Percentiles rank a stretch among this genome's conserved stretches.
Evolutionary conservation across 1,140 invertebrate species (phyloP).

Genomic region (Monomorium pharaonis): DNA sequence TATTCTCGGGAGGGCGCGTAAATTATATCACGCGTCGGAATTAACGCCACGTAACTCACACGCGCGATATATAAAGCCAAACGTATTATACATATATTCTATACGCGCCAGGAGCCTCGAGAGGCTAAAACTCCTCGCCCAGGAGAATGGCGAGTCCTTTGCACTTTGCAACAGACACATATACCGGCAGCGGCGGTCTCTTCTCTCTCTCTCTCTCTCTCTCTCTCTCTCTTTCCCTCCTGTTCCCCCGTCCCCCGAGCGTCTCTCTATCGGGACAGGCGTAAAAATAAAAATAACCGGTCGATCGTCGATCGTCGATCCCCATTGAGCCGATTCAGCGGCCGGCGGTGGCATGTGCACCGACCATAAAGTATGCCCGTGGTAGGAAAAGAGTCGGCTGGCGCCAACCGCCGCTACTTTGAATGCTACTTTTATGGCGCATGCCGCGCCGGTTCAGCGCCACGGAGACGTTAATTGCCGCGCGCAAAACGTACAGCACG

Average conservation of each 20-base stretch:
- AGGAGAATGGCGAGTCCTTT: conserved; percentile 18
- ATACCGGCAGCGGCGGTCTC: background rate
- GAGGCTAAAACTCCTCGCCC: background rate
- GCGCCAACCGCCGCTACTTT: conserved; percentile 78
- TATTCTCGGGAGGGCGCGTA: background rate
- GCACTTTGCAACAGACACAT: background rate
- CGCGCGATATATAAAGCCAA: background rate
- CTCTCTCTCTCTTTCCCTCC: background rate
- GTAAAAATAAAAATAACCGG: conserved; percentile 61
- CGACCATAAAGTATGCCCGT: conserved; percentile 77
- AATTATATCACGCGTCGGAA: background rate
- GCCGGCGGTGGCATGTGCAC: conserved; percentile 55
- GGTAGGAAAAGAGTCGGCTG: conserved; percentile 76
- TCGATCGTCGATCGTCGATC: conserved; percentile 42
- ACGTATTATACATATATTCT: conserved; percentile 3
- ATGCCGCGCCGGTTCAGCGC: conserved; percentile 71
- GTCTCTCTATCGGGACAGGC: background rate
- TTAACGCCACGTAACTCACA: background rate
- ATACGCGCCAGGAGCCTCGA: background rate
- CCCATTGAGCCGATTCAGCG: conserved; percentile 61
- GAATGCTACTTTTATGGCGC: conserved; percentile 79
- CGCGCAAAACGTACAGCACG: conserved; percentile 54
- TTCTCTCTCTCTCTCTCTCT: background rate
- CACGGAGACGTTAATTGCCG: conserved; percentile 68
- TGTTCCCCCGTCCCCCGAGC: too few relatives aligned